Evolutionary conservation across 2,888 invertebrate genomes (phyloP).

Genomic region (Nycteola revayana): DNA sequence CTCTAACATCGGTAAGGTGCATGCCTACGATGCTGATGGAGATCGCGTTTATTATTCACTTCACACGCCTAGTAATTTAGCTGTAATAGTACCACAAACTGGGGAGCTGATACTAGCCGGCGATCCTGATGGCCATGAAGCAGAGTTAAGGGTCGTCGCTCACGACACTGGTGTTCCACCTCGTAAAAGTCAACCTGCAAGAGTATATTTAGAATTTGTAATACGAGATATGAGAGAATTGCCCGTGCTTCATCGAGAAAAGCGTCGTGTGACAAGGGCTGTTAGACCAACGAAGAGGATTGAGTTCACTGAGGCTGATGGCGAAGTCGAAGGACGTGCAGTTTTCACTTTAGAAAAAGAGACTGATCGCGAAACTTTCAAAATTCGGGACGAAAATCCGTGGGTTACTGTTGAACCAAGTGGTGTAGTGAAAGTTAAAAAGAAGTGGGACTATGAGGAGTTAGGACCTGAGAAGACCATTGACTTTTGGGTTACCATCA

Average conservation of each 20-base stretch:
- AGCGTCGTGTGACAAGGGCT: conserved; percentile 92
- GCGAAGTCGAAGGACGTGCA: conserved; percentile 92
- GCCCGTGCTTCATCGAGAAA: conserved; percentile 85
- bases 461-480: conserved; percentile 96
- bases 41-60: conserved; percentile 94
- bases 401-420: conserved; percentile 97
- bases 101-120: conserved; percentile 93
- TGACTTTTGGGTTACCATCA: conserved; percentile 97
- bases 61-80: conserved; percentile 89
- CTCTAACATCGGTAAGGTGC: conserved; percentile 91
- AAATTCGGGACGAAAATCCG: conserved; percentile 95
- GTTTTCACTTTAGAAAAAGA: conserved; percentile 96
- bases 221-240: conserved; percentile 82
- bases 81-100: conserved; percentile 95
- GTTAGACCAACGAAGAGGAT: conserved; percentile 97
- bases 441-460: conserved; percentile 98
- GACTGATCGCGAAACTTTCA: conserved; percentile 95
- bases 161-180: conserved; percentile 91
- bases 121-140: conserved; percentile 86
- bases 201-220: conserved; percentile 88
- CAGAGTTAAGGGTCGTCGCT: conserved; percentile 89
- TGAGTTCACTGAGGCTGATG: conserved; percentile 95
- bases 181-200: conserved; percentile 86
- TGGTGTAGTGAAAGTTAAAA: conserved; percentile 95
- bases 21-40: conserved; percentile 95